Conservation (phyloP, 2,888 invertebrate genomes). For the Lampropteryx suffumata region DNA sequence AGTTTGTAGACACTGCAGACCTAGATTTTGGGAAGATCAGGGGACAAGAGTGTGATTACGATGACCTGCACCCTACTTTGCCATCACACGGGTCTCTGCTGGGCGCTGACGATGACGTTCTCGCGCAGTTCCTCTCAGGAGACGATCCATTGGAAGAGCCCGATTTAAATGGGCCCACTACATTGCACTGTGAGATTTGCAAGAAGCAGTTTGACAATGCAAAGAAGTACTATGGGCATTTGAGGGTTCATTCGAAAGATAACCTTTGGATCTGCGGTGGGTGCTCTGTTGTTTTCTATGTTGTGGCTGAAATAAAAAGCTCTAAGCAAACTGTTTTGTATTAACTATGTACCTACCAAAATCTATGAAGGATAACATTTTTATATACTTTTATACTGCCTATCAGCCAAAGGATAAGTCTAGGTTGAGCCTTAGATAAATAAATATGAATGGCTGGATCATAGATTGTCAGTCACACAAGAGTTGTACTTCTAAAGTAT, state of each 20-base stretch:
- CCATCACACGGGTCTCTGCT: slow-evolving; percentile 54
- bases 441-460: no score
- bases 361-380: no score
- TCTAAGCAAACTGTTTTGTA: no score
- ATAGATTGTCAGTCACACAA: no score
- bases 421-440: no score
- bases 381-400: no score
- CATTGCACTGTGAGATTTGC: slow-evolving; percentile 73
- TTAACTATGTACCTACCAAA: no score
- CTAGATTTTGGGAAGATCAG: slow-evolving; percentile 50
- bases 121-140: slow-evolving; percentile 69
- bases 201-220: slow-evolving; percentile 73
- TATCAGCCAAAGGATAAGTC: no score
- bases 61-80: slow-evolving; percentile 54
- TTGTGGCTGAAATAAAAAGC: no score
- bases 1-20: slow-evolving; percentile 70
- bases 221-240: slow-evolving; percentile 75
- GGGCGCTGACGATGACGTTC: slow-evolving; percentile 66
- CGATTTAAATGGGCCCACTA: slow-evolving; percentile 71
- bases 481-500: no score
- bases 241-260: slow-evolving; percentile 73
- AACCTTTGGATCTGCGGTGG: slow-evolving; percentile 74
- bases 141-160: slow-evolving; percentile 73
- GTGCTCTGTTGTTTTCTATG: slow-evolving; percentile 14
- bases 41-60: slow-evolving; percentile 52